Evolutionary conservation across 2,888 invertebrate species (phyloP).

Genomic region (Chaetogeoica ovagalla): DNA sequence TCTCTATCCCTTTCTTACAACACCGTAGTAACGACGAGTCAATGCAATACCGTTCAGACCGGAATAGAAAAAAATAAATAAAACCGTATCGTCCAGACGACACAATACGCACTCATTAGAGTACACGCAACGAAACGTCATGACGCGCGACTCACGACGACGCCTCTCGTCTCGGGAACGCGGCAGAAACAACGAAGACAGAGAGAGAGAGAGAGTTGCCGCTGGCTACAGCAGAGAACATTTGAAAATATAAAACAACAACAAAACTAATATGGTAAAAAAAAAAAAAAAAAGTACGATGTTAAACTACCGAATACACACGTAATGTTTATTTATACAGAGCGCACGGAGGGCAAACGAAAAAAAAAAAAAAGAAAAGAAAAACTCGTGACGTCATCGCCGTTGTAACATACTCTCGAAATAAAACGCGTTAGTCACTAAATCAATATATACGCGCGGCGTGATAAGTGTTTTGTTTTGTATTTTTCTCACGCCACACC

Average conservation of each 20-base stretch:
- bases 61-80: not conserved
- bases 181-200: not conserved
- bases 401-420: no score
- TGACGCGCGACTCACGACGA: not conserved
- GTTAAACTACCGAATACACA: no score
- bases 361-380: no score
- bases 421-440: no score
- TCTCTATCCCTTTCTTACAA: not conserved
- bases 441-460: no score
- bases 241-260: constrained; percentile 11
- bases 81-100: not conserved
- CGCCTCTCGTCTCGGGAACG: no score
- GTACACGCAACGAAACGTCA: not conserved
- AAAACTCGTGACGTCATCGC: no score
- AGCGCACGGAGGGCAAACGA: no score
- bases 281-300: not conserved
- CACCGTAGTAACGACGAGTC: not conserved
- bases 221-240: not conserved
- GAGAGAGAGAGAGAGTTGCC: not conserved
- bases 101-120: constrained; percentile 32
- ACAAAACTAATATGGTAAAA: constrained; percentile 4
- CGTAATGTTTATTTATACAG: no score
- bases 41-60: not conserved
- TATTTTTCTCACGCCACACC: no score
- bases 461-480: no score